Base-by-base conservation (phyloP, 2,888 invertebrate genomes). In the Orchesellides sinensis region DNA sequence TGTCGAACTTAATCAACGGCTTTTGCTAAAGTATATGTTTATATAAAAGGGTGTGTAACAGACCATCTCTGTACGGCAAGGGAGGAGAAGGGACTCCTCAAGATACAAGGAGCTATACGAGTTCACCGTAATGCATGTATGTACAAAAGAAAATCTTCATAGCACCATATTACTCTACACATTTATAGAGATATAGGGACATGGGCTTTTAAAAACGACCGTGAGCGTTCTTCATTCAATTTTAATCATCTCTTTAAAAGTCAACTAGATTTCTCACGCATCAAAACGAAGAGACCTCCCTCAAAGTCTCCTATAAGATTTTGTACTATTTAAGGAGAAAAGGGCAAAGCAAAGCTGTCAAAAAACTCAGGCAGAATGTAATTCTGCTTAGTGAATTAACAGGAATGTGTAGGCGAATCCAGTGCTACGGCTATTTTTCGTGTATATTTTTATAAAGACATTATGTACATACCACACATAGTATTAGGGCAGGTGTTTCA, bases 211-310 rank as follows among this genome's bases (percentile, higher is more conserved):
- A 59, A 59, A n/a, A 59, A 59, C 19, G 32, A 29, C 12, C 25
- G 10, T n/a, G 27, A 65, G 65, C 49, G 54, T 75, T 75, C n/a
- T n/a, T n/a, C 66, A 75, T 75, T 75, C 74, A 75, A 65, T 75
- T 75, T 75, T 75, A 75, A 75, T 75, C 74, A 75, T 65, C 54
- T 66, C 65, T 66, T 65, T n/a, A n/a, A n/a, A n/a, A 65, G 54
- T 29, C 52, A n/a, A 40, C 65, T 49, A 52, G 65, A 65, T 75
- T 66, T 65, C 74, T 75, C 32, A 65, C 65, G 45, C 74, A 52
- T 75, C 65, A 40, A 65, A n/a, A 65, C 54, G 49, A 65, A 75
- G 66, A 52, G 54, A 61, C n/a, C 65, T 65, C 54, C 35, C 47
- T 52, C 47, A 61, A 73, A 63, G 56, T n/a, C 45, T 23, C 23